A percentile compares a stretch with the other conserved stretches of the same genome.
phyloP scores from a whole-genome alignment of 2,888 invertebrate genomes.

The Selenia dentaria region DNA sequence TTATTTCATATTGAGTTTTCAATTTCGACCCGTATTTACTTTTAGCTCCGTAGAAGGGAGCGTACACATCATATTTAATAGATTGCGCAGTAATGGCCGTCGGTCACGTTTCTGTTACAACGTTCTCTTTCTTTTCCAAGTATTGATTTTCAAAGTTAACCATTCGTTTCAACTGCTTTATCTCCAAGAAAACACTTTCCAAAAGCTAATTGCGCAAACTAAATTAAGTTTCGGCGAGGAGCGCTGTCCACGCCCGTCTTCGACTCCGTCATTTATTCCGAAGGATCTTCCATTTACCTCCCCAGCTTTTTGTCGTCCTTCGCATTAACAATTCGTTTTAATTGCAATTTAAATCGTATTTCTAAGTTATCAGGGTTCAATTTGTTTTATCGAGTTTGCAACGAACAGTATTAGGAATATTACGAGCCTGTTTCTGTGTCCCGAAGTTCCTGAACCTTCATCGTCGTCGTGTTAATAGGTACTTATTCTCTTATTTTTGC shows the following conservation, averaged over 20 bases:
- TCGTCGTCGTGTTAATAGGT: conserved; percentile 37
- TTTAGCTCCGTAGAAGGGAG: conserved; percentile 3
- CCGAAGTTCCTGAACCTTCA: conserved; percentile 19
- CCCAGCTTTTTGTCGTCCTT: conserved; percentile 46
- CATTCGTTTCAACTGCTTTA: conserved; percentile 42
- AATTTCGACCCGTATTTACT: conserved; percentile 10
- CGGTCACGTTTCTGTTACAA: conserved; percentile 22
- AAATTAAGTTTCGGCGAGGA: conserved; percentile 57
- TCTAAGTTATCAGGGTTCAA: conserved; percentile 56
- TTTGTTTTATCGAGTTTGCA: conserved; percentile 48
- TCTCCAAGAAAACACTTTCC: conserved; percentile 50
- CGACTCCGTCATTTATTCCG: conserved; percentile 56
- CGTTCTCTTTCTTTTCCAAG: conserved; percentile 24
- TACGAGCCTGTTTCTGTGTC: conserved; percentile 22
- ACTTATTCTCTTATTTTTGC: conserved; percentile 48
- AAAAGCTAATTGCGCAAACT: conserved; percentile 66
- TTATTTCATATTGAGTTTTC: conserved; percentile 18
- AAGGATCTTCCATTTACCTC: conserved; percentile 53
- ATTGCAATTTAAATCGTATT: conserved; percentile 60
- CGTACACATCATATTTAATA: conserved; percentile 22
- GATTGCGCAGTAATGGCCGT: conserved; percentile 22
- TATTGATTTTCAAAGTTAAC: conserved; percentile 35
- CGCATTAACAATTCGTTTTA: conserved; percentile 51
- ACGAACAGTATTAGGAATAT: conserved; percentile 26
- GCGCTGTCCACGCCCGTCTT: conserved; percentile 54